Conservation (phyloP, 2,113 vertebrate genomes). For the Melanostigma gelatinosum region DNA sequence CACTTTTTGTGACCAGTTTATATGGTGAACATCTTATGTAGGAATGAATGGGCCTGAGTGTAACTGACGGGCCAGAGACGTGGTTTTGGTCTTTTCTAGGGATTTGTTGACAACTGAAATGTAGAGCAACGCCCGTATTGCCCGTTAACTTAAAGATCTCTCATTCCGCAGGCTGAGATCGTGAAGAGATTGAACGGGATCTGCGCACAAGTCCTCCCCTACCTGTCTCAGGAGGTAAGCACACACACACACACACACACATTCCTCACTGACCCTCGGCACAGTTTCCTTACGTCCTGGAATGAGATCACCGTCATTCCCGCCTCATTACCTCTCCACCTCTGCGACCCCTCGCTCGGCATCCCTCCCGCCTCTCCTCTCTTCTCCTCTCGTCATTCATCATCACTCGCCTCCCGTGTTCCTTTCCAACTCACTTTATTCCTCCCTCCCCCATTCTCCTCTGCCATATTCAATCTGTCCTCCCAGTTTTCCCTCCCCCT, state of each 20-base stretch:
- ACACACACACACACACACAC: constrained; percentile 17
- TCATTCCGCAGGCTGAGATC: constrained; percentile 90
- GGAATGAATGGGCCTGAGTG: too few relatives aligned
- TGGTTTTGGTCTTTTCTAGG: not conserved
- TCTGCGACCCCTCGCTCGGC: constrained; percentile 63
- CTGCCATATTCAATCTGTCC: constrained; percentile 54
- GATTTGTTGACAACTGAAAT: not conserved
- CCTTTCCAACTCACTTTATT: constrained; percentile 40
- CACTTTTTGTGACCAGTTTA: not conserved
- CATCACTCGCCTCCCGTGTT: constrained; percentile 54
- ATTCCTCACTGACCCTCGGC: constrained; percentile 46
- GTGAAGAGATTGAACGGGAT: constrained; percentile 98
- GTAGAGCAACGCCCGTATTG: not conserved
- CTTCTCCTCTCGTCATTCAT: constrained; percentile 56
- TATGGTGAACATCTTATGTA: not conserved
- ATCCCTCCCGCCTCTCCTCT: constrained; percentile 43
- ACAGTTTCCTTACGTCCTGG: constrained; percentile 65
- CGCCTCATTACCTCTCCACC: constrained; percentile 70
- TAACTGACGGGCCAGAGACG: not conserved
- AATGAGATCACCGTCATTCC: constrained; percentile 77
- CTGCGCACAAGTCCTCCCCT: constrained; percentile 97
- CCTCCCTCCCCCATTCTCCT: constrained; percentile 44
- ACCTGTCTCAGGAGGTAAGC: constrained; percentile 97
- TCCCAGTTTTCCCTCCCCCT: not conserved
- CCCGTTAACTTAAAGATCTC: not conserved